Percentiles rank a stretch among this genome's conserved stretches.
These are phyloP conservation scores for Pristionchus mayeri DNA, from an alignment of 2,888 invertebrate species.

Conservation along the genomic window DNA sequence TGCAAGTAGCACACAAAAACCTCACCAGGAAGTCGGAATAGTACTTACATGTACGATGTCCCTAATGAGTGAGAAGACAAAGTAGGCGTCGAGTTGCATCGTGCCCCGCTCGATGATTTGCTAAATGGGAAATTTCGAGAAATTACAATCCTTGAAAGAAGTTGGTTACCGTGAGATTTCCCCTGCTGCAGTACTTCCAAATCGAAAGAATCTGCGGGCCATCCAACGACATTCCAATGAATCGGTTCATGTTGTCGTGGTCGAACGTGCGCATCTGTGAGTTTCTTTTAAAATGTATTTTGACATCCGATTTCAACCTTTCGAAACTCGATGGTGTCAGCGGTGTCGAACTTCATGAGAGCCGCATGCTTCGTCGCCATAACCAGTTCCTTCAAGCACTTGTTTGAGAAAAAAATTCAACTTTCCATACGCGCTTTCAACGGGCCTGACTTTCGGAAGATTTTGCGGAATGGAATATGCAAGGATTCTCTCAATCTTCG, in stretches of 20 bases:
- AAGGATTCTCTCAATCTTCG: background rate
- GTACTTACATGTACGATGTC: slow-evolving; percentile 48
- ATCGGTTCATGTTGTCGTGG: slow-evolving; percentile 44
- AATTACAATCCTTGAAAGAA: background rate
- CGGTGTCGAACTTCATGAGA: slow-evolving; percentile 23
- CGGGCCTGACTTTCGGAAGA: too few species aligned
- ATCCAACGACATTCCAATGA: slow-evolving; percentile 44
- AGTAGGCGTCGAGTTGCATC: slow-evolving; percentile 50
- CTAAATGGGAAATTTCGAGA: slow-evolving; percentile 23
- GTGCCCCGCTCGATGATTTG: slow-evolving; percentile 47
- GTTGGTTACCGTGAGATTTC: slow-evolving; percentile 11
- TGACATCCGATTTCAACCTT: background rate
- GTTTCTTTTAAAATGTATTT: background rate
- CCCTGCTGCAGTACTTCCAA: slow-evolving; percentile 48
- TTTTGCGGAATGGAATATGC: too few species aligned
- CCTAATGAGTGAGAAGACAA: slow-evolving; percentile 48
- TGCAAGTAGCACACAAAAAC: too few species aligned
- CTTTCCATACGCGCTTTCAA: too few species aligned
- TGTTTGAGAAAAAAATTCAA: too few species aligned
- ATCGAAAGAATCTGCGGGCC: slow-evolving; percentile 44
- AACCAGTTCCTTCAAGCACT: slow-evolving; percentile 41
- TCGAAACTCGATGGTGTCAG: slow-evolving; percentile 26
- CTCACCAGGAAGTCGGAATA: too few species aligned
- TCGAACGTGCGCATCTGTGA: slow-evolving; percentile 46
- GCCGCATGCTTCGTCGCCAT: slow-evolving; percentile 44